Base-by-base conservation (phyloP, 2,113 vertebrate species). In the Melanotaenia duboulayi region DNA sequence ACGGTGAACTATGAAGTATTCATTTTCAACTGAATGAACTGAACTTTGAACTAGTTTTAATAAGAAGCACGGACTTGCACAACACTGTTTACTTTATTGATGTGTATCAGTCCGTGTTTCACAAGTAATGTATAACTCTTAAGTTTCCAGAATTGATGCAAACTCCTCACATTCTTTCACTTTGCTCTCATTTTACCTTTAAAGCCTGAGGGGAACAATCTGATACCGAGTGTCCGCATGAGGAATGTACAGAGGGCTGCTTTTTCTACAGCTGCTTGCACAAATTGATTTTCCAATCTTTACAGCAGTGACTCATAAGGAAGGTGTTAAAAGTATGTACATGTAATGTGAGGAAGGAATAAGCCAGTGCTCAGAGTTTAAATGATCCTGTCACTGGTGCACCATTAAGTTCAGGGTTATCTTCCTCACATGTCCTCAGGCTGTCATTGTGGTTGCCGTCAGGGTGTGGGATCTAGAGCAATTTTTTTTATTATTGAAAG, bases 221-320 rank as follows among this genome's bases (percentile, higher is more conserved):
- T 61, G 12, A 66, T 64, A 65, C 52, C 16, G 42, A 37, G 60
- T 58, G 58, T 66, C 66, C 63, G 74, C 52, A 62, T 69, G 59
- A 72, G 62, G 59, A 75, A 66, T 60, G 57, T 56, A 25, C 57
- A 64, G 42, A 62, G 23, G 24, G 50, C 51, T 25, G 46, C 48
- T 65, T 74, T 79, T 67, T 74, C 72, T 61, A 73, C 74, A 88
- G 78, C 55, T 62, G 67, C 80, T 87, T 66, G 69, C 55, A 76
- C 75, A 84, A 82, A 88, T 82, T 59, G 76, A 84, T 90, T 89
- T 89, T 76, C 67, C 48, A 55, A 70, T 83, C 68, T 85, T 76
- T 69, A 58, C 61, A 60, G 39, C 60, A 71, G 63, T 69, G 55
- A 66, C 74, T 65, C 40, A 19, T 50, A 57, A 55, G 70, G 44